A percentile compares a stretch with the other conserved stretches of the same genome.
phyloP scores from a whole-genome alignment of 2,113 vertebrate genomes.

The Pongo pygmaeus region DNA sequence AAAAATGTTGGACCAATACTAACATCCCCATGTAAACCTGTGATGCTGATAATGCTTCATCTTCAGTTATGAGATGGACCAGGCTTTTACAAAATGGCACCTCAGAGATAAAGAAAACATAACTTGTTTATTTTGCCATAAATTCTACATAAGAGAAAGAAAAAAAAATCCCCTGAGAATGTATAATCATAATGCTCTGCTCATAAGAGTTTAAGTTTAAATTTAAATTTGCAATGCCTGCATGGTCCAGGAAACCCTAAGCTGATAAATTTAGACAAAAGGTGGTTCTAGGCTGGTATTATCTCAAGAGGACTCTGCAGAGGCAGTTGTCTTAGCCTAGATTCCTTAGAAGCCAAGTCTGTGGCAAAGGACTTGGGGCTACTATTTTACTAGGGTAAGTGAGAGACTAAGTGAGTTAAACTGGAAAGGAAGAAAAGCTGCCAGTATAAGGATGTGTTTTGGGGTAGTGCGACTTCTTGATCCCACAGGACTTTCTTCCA shows the following conservation, averaged over 20 bases:
- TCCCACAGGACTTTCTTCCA: background rate
- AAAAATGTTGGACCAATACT: background rate
- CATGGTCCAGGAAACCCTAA: background rate
- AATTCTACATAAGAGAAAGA: background rate
- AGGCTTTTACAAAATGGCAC: background rate
- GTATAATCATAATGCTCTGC: background rate
- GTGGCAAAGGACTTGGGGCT: background rate
- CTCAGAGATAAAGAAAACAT: background rate
- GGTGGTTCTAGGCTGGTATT: background rate
- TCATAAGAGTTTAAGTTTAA: background rate
- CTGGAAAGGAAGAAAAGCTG: background rate
- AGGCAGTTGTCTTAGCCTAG: background rate
- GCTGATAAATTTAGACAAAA: background rate
- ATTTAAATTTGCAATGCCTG: background rate
- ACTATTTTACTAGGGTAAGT: background rate
- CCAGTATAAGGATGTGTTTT: fast-evolving
- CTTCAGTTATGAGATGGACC: background rate
- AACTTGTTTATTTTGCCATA: background rate
- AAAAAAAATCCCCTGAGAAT: background rate
- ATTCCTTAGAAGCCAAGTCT: background rate
- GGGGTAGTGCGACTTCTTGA: background rate
- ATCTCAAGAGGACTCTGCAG: background rate
- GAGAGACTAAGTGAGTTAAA: background rate
- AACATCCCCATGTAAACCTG: background rate
- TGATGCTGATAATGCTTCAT: background rate